These are phyloP conservation scores for Columba janthina DNA, from an alignment of 2,113 vertebrate genomes.

Conservation along the genomic window DNA sequence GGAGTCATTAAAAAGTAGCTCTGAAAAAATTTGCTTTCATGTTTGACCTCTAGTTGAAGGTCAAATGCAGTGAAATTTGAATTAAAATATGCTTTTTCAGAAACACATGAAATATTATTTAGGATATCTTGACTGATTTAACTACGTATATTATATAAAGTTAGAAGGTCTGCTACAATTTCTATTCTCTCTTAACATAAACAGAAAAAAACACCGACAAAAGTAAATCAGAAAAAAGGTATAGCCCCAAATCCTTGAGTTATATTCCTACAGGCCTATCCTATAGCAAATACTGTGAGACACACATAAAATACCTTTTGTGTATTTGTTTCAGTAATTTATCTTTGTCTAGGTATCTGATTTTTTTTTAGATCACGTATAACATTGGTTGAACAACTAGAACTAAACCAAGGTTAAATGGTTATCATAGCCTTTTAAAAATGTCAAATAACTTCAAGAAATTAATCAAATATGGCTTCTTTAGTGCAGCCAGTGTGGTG, in stretches of 20 bases:
- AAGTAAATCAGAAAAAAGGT: background rate
- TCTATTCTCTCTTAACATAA: background rate
- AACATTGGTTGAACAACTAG: conserved; percentile 28
- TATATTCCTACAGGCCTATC: background rate
- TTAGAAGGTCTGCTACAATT: background rate
- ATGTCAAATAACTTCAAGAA: conserved; percentile 63
- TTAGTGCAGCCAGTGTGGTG: conserved; percentile 36
- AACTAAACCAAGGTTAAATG: conserved; percentile 69
- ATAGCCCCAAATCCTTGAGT: background rate
- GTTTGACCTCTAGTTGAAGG: background rate
- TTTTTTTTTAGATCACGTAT: conserved; percentile 4
- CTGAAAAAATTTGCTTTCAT: background rate
- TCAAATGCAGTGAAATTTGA: background rate
- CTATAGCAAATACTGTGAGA: background rate
- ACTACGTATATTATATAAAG: background rate
- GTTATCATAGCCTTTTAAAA: background rate
- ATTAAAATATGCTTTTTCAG: background rate
- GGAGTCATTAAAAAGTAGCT: background rate
- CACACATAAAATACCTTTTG: background rate
- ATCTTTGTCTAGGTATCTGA: background rate
- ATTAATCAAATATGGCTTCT: conserved; percentile 69
- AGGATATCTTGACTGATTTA: background rate
- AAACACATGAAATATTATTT: background rate
- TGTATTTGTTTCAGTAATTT: background rate
- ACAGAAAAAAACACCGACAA: background rate